Evolutionary conservation across 2,797 vertebrate genomes (phyloP), one percentile per base, ranked within the genome.

Genomic region (Myotis vivesi): DNA sequence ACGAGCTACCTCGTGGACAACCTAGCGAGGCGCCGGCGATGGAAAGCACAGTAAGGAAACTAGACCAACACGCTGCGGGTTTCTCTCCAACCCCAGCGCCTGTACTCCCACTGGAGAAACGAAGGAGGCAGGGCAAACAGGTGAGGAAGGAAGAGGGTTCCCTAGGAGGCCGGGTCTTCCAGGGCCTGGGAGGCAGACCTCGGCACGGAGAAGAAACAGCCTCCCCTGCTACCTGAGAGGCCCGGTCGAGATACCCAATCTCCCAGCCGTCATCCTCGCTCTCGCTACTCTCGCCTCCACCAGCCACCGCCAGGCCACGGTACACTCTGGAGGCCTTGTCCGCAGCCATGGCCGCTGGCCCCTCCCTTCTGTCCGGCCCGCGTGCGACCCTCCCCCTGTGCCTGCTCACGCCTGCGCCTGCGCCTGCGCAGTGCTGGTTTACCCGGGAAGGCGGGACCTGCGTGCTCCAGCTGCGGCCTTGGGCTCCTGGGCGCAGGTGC

Each of bases 191-290:
- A 79, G n/a, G 44, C 28, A 9, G 10, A 30, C 2, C 19, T 1
- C 15, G 20, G 9, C 11, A 55, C 2, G 0, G 28, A 12, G 28
- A 49, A 86, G 9, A 36, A 30, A 44, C 10, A 5, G 62, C 22
- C 68, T 95, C 20, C 3, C 11, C 25, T 2, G 19, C 79, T 92
- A 98, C 98, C 97, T 96, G 95, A 66, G 81, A 22, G 1, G 38
- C 1, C 7, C 84, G 62, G 57, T 96, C 88, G 5, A 87, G 82
- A 72, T 91, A 97, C 3, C 98, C 98, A 51, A 98, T 96, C 16
- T 97, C 96, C 98, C 98, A 98, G 91, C 94, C 95, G 0, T 98
- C 98, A 30, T 98, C 97, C 3, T 98, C 98, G 62, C 98, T 98
- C 0, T 97, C 97, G 11, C 97, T 98, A 76, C 96, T 98, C 95